These are phyloP conservation scores for Microctonus aethiopoides DNA, from an alignment of 2,888 invertebrate species.

Conservation along the genomic window DNA sequence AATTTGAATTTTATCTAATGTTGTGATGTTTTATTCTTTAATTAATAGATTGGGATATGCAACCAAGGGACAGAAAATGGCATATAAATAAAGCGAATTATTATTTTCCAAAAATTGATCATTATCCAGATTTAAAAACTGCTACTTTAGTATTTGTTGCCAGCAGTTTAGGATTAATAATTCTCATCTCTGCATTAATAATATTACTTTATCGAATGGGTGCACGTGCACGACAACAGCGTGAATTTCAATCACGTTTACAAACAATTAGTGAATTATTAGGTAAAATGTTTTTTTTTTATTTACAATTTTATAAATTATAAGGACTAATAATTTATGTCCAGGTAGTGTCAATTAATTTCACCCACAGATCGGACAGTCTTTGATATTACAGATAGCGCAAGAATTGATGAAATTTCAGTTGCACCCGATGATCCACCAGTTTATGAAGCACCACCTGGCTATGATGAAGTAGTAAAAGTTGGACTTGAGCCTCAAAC, in stretches of 20 bases:
- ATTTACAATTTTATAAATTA: not conserved
- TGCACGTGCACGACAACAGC: conserved; percentile 72
- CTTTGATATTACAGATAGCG: conserved; percentile 65
- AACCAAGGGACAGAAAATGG: conserved; percentile 72
- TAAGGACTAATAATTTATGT: not conserved
- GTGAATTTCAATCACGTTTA: conserved; percentile 75
- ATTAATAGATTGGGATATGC: conserved; percentile 68
- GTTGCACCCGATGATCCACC: conserved; percentile 75
- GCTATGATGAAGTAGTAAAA: conserved; percentile 77
- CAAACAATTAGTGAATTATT: conserved; percentile 77
- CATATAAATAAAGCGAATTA: conserved; percentile 78
- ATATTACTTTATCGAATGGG: conserved; percentile 75
- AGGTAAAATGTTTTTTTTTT: conserved; percentile 67
- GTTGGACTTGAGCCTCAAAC: conserved; percentile 68
- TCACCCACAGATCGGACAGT: conserved; percentile 52
- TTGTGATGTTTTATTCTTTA: too few relatives aligned
- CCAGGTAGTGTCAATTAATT: conserved; percentile 28
- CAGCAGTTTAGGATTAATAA: conserved; percentile 73
- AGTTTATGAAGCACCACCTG: conserved; percentile 78
- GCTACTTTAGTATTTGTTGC: conserved; percentile 75
- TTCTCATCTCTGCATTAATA: conserved; percentile 74
- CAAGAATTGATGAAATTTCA: conserved; percentile 68
- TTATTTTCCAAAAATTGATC: conserved; percentile 77
- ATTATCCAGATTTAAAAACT: conserved; percentile 75
- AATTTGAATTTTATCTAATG: too few relatives aligned